Evolutionary conservation across 2,113 vertebrate species (phyloP).

Genomic region (Oreotrochilus melanogaster): DNA sequence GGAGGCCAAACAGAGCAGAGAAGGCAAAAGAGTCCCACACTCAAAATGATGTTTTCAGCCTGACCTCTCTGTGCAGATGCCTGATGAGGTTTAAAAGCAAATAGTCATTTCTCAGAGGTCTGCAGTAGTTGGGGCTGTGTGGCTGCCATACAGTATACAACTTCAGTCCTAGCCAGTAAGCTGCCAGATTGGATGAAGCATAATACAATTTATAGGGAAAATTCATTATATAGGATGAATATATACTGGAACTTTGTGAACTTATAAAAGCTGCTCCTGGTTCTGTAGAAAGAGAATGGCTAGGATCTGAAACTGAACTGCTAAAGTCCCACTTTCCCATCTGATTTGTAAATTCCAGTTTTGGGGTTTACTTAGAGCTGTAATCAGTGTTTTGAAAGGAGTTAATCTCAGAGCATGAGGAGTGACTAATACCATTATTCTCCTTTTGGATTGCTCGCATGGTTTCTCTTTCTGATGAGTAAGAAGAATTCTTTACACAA

Average conservation of each 20-base stretch:
- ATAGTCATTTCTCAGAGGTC: background rate
- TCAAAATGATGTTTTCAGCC: background rate
- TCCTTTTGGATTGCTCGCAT: background rate
- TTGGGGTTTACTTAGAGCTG: conserved; percentile 24
- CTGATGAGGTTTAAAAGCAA: background rate
- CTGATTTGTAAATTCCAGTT: conserved; percentile 28
- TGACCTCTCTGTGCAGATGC: background rate
- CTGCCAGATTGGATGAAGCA: background rate
- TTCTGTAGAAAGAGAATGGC: background rate
- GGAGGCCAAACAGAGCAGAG: background rate
- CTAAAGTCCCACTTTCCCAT: background rate
- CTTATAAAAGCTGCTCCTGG: background rate
- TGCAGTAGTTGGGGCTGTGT: background rate
- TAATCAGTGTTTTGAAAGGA: conserved; percentile 43
- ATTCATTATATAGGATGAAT: background rate
- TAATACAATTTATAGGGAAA: background rate
- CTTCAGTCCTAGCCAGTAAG: background rate
- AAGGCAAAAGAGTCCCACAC: background rate
- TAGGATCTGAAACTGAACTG: background rate
- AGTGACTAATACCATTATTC: conserved; percentile 36
- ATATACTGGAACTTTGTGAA: background rate
- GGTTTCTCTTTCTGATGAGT: conserved; percentile 15
- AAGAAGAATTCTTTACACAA: background rate
- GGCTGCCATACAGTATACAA: background rate
- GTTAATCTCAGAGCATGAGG: conserved; percentile 35